Base-by-base conservation (phyloP, 2,888 invertebrate genomes). In the Acanthopleura granulata region DNA sequence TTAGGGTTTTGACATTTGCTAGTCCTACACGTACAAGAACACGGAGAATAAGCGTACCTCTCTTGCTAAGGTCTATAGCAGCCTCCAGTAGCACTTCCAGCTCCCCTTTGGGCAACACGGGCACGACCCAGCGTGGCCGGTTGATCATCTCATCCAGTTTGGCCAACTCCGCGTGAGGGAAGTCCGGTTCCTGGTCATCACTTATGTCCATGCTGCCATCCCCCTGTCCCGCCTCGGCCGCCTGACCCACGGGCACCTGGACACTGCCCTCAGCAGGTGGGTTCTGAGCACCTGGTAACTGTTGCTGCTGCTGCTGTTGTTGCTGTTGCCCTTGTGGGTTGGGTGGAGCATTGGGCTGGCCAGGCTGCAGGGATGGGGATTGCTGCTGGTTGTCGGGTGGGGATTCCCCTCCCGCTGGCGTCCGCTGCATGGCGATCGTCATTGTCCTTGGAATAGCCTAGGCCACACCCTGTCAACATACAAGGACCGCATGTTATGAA, bases 91-190 rank as follows among this genome's bases (percentile, higher is more conserved):
- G 93, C 87, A 95, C 94, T 92, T 98, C 97, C 85, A 98, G 92
- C 91, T 98, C 98, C 92, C 98, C 97, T 87, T 97, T 97, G 16
- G 98, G 97, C 87, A 98, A 92, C 74, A 98, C 98, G 51, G 98
- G 98, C 73, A 98, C 98, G 79, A 98, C 97, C 98, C 98, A 98
- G 87, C 98, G 93, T 77, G 97, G 95, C 92, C 95, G 95, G 85
- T 97, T 97, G 90, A 98, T 97, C 93, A 98, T 98, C 90, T 97
- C 97, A 92, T 98, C 97, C 85, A 98, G 92, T 85, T 95, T 94
- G 83, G 94, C 94, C 89, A 98, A 92, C 91, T 97, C 96, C 72
- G 94, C 94, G 88, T 94, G 93, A 79, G 98, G 98, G 93, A 98
- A 98, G 81, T 93, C 93, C 18, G 88, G 86, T 76, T 89, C 89